Evolutionary conservation across 2,888 invertebrate genomes (phyloP).

Genomic region (Hydrotaea diabolus): DNA sequence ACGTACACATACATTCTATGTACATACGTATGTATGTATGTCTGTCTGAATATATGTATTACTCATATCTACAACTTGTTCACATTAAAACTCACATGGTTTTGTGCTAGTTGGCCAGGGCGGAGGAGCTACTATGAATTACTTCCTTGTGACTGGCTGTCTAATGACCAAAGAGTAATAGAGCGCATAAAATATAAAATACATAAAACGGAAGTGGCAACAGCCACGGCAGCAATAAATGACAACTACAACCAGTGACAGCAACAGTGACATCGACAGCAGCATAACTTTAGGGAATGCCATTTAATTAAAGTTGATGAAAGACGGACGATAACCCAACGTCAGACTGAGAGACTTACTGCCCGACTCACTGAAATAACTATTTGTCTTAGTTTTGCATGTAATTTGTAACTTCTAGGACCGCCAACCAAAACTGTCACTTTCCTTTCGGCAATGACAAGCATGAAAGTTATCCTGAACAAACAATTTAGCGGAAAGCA

Average conservation of each 20-base stretch:
- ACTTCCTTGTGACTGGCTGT: constrained; percentile 6
- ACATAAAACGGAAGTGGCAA: background rate
- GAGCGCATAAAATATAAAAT: constrained; percentile 9
- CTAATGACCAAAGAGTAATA: constrained; percentile 12
- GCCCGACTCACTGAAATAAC: no score
- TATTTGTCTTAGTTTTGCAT: background rate
- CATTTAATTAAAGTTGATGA: constrained; percentile 10
- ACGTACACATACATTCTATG: no score
- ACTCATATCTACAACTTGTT: background rate
- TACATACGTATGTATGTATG: background rate
- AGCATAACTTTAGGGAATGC: background rate
- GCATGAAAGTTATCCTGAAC: background rate
- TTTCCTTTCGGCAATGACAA: background rate
- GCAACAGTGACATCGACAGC: background rate
- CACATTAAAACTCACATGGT: background rate
- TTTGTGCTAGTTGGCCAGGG: no score
- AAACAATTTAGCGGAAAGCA: no score
- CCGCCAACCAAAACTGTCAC: background rate
- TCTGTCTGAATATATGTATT: background rate
- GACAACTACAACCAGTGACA: background rate
- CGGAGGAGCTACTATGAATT: no score
- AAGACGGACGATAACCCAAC: background rate
- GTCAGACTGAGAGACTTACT: no score
- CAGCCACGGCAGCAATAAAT: background rate
- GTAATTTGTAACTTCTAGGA: background rate